A percentile compares a stretch with the other conserved stretches of the same genome.
Evolutionary conservation across 1,140 invertebrate species (phyloP).

Genomic region (Condylostylus longicornis): DNA sequence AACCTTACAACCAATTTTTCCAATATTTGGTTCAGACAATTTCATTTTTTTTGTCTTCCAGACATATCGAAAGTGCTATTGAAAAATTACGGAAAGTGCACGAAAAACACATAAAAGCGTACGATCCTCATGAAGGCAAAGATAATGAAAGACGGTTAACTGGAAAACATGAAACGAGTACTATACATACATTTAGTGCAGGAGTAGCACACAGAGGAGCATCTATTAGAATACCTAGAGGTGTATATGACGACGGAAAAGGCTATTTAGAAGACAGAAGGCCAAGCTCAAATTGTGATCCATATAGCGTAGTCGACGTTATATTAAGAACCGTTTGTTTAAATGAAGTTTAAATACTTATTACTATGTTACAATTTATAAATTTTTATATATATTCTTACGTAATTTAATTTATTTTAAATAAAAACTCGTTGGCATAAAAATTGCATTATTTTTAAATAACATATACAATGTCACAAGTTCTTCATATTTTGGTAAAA

Average conservation of each 20-base stretch:
- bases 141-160: conserved; percentile 62
- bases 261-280: conserved; percentile 82
- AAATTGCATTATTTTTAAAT: too few relatives aligned
- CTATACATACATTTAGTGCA: conserved; percentile 62
- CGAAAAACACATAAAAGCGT: conserved; percentile 63
- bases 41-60: conserved; percentile 3
- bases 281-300: conserved; percentile 77
- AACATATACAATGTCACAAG: too few relatives aligned
- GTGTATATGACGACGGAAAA: conserved; percentile 60
- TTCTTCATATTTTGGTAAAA: too few relatives aligned
- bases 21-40: too few relatives aligned
- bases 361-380: too few relatives aligned
- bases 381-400: too few relatives aligned
- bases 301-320: conserved; percentile 53
- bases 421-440: too few relatives aligned
- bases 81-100: conserved; percentile 62
- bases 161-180: conserved; percentile 60
- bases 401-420: too few relatives aligned
- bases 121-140: conserved; percentile 62
- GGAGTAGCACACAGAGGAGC: conserved; percentile 57
- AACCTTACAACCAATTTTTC: too few relatives aligned
- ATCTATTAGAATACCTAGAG: conserved; percentile 60
- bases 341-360: too few relatives aligned
- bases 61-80: conserved; percentile 43
- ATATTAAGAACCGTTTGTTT: conserved; percentile 50